Conservation (phyloP, 2,797 vertebrate genomes). For the Nyctalus aviator region DNA sequence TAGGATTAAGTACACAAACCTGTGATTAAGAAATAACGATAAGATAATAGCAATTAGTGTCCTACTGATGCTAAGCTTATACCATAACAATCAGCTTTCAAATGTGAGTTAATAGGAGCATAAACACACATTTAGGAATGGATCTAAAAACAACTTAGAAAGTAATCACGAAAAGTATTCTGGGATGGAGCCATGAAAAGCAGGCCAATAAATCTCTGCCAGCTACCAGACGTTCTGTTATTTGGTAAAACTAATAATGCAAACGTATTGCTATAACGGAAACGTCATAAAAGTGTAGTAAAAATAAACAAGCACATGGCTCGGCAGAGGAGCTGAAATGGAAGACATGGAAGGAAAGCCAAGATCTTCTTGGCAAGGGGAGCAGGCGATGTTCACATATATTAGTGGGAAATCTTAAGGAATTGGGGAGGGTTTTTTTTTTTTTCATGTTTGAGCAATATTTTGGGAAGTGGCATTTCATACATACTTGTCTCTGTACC, state of each 20-base stretch:
- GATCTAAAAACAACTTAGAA: conserved; percentile 70
- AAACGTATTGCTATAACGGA: conserved; percentile 80
- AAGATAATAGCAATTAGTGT: conserved; percentile 62
- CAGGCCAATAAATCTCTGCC: conserved; percentile 68
- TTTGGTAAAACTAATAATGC: conserved; percentile 84
- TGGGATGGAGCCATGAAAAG: conserved; percentile 69
- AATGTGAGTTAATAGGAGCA: conserved; percentile 62
- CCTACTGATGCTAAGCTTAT: conserved; percentile 52
- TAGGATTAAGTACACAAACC: conserved; percentile 10
- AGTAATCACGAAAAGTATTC: conserved; percentile 71
- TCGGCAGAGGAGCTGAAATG: conserved; percentile 70
- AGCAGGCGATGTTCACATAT: conserved; percentile 70
- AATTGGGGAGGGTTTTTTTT: conserved; percentile 69
- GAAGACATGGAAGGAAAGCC: conserved; percentile 75
- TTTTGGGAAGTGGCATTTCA: conserved; percentile 80
- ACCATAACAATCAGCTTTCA: conserved; percentile 58
- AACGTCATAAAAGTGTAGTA: conserved; percentile 82
- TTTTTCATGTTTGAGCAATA: conserved; percentile 76
- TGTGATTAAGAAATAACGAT: conserved; percentile 66
- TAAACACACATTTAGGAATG: conserved; percentile 63
- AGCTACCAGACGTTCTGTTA: conserved; percentile 80
- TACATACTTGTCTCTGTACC: conserved; percentile 71
- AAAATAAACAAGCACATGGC: conserved; percentile 83
- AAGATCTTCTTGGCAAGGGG: conserved; percentile 78
- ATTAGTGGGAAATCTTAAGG: conserved; percentile 76